A percentile compares a stretch with the other conserved stretches of the same genome.
These are phyloP conservation scores for Subanguina moxae DNA, from an alignment of 1,140 invertebrate species.

Conservation along the genomic window DNA sequence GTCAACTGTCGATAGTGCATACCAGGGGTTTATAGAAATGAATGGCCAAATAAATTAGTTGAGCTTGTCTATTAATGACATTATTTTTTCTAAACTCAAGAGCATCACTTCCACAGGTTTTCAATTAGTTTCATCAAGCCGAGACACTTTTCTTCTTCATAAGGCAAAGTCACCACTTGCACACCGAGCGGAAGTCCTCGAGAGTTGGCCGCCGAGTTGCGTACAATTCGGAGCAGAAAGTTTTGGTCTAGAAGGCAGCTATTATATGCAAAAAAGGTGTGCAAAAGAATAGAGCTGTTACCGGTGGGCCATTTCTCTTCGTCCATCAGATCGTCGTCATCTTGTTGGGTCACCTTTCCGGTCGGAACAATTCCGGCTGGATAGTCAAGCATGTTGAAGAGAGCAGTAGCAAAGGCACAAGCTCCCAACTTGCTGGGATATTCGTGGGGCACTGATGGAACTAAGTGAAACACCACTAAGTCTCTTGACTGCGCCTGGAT, in stretches of 20 bases:
- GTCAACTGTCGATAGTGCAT: too few species aligned
- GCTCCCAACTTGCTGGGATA: slow-evolving; percentile 31
- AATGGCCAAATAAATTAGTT: too few species aligned
- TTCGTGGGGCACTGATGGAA: slow-evolving; percentile 43
- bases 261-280: slow-evolving; percentile 6
- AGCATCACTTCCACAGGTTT: slow-evolving; percentile 37
- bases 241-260: slow-evolving; percentile 36
- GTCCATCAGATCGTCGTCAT: slow-evolving; percentile 37
- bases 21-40: too few species aligned
- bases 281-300: background rate
- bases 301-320: slow-evolving; percentile 38
- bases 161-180: slow-evolving; percentile 52
- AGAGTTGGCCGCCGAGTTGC: slow-evolving; percentile 41
- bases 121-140: slow-evolving; percentile 50
- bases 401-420: slow-evolving; percentile 46
- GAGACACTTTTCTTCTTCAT: slow-evolving; percentile 52
- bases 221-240: slow-evolving; percentile 46
- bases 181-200: slow-evolving; percentile 44
- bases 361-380: slow-evolving; percentile 44
- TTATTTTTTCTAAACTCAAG: too few species aligned
- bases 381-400: slow-evolving; percentile 46
- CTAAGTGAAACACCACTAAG: background rate
- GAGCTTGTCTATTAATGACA: too few species aligned
- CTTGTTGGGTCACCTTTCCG: slow-evolving; percentile 23
- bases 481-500: too few species aligned